Evolutionary conservation across 2,797 vertebrate genomes (phyloP), one percentile per base, ranked within the genome.

Genomic region (Aulostomus chinensis): DNA sequence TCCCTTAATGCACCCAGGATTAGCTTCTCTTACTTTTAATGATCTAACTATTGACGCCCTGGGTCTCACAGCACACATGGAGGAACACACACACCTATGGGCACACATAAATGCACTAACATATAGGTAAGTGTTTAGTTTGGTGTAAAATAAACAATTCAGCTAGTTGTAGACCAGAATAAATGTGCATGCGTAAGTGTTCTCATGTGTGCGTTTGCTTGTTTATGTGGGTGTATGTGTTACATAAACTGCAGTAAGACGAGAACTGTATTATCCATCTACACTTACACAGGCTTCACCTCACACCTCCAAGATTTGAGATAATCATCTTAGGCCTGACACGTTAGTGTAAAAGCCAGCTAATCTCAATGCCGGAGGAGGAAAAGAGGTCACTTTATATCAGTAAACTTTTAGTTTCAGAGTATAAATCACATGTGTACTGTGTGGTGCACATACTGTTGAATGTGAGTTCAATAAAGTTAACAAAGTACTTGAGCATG

Each of bases 1-100:
- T 89, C 88, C 83, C 86, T 89, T 88, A 89, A 92, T 91, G 83
- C 91, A 74, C 88, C 83, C 83, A 90, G 89, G 91, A 92, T 92
- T 92, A 91, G 85, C 86, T 88, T 90, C 86, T 88, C 87, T 91
- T 90, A 91, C 88, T 91, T 92, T 92, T 91, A 92, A 91, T 92
- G 88, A 91, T 91, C 88, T 91, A 91, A 86, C 89, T 90, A 89
- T 89, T 78, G 81, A 86, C 80, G 85, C 88, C 84, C 80, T 85
- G 85, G 81, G 80, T 79, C 76, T 69, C 51, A 52, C 61, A 51
- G 50, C 36, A 15, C 57, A n/a, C 50, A 36, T 59, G 63, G 49
- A 66, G 29, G 47, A 36, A 38, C 29, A 61, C 37, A 38, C 36
- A 21, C 16, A 26, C 25, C 50, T 22, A 65, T 36, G 35, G 22